phyloP scores from a whole-genome alignment of 1,140 invertebrate genomes.

The Sarcophaga peregrina region DNA sequence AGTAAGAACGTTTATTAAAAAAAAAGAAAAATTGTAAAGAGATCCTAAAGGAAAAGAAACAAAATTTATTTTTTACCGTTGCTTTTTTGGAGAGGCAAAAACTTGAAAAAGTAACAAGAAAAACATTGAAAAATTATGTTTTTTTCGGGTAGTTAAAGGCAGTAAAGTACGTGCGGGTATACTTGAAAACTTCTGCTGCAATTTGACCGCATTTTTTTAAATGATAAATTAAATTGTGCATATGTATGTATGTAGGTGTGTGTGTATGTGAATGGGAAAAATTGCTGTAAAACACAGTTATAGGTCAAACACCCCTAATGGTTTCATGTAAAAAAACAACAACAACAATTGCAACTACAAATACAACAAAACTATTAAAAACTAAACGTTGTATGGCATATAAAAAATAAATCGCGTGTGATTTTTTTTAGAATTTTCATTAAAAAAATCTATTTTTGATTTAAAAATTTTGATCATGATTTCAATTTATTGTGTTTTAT shows the following conservation, averaged over 20 bases:
- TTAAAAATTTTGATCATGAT: too few relatives aligned
- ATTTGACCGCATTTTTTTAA: constrained; percentile 47
- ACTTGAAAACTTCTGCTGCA: constrained; percentile 37
- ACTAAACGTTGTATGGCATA: background rate
- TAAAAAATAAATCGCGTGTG: background rate
- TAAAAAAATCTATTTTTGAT: background rate
- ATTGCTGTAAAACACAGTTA: constrained; percentile 59
- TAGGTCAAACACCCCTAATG: constrained; percentile 56
- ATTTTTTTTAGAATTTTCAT: background rate
- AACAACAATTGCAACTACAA: background rate
- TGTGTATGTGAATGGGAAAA: constrained; percentile 43
- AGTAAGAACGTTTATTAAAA: background rate
- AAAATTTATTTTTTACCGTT: background rate
- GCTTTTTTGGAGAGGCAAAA: constrained; percentile 19
- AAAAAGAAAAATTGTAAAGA: background rate
- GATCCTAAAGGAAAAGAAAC: background rate
- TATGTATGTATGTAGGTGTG: background rate
- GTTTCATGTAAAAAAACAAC: constrained; percentile 1
- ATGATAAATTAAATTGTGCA: constrained; percentile 50
- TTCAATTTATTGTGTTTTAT: too few relatives aligned
- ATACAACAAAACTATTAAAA: background rate
- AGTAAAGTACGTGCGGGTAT: constrained; percentile 6
- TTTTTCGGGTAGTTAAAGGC: background rate
- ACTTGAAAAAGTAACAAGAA: background rate
- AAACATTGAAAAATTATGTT: background rate